Conservation (phyloP, 2,888 invertebrate genomes). For the Galerucella pusilla region DNA sequence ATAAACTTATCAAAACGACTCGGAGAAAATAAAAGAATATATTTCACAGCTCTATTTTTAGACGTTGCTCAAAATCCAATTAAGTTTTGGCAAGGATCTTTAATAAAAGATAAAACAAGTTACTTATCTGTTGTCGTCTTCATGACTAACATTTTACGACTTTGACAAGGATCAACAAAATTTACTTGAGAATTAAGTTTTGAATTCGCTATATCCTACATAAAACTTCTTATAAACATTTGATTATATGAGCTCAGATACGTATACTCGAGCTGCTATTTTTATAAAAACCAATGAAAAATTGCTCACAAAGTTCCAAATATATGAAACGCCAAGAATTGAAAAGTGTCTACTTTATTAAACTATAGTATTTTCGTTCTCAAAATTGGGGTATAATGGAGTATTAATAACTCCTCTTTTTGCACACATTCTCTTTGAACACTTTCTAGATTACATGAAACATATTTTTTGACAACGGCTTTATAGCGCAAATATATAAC, state of each 20-base stretch:
- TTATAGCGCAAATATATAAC: conserved; percentile 12
- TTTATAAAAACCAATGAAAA: no score
- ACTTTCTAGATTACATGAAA: background rate
- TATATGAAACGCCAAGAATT: no score
- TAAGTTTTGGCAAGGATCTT: conserved; percentile 46
- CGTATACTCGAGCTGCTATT: no score
- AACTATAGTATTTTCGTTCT: no score
- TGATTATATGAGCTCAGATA: background rate
- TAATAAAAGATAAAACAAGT: conserved; percentile 46
- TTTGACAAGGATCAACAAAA: conserved; percentile 43
- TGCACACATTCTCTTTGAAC: background rate
- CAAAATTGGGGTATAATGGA: no score
- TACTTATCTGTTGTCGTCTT: conserved; percentile 43
- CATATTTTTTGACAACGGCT: background rate
- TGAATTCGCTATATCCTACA: conserved; percentile 18
- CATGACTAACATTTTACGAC: conserved; percentile 50
- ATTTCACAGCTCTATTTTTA: no score
- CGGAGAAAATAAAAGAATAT: no score
- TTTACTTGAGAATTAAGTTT: conserved; percentile 34
- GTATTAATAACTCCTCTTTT: background rate
- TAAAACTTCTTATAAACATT: conserved; percentile 16
- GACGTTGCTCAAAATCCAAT: conserved; percentile 43
- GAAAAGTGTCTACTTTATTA: no score
- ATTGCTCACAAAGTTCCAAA: no score
- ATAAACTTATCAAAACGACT: no score